These are phyloP conservation scores for Chaenogobius annularis DNA, from an alignment of 2,113 vertebrate genomes.

Conservation along the genomic window DNA sequence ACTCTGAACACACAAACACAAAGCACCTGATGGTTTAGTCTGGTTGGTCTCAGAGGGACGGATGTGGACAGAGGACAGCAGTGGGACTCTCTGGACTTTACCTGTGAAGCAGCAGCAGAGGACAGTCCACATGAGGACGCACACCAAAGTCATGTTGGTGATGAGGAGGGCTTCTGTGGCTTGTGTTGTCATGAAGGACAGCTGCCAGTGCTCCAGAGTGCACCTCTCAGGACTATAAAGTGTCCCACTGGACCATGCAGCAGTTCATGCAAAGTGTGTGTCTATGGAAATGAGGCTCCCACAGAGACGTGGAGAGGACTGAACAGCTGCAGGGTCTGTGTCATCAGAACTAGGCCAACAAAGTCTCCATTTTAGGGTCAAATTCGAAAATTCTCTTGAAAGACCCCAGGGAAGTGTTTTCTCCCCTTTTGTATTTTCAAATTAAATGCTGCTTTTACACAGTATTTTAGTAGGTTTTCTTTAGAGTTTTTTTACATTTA, in stretches of 20 bases:
- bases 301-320: not conserved
- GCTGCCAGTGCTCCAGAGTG: not conserved
- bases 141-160: conserved; percentile 1
- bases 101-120: not conserved
- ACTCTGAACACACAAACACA: conserved; percentile 2
- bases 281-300: not conserved
- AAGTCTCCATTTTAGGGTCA: not conserved
- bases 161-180: not conserved
- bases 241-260: not conserved
- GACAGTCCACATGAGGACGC: not conserved
- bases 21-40: conserved; percentile 3
- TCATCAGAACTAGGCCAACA: not conserved
- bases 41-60: conserved; percentile 1
- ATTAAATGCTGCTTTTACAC: not conserved
- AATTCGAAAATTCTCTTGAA: not conserved
- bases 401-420: not conserved
- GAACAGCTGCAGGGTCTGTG: not conserved
- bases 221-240: not conserved
- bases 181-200: not conserved
- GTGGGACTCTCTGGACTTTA: not conserved
- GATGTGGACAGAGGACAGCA: conserved; percentile 1
- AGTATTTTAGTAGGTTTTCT: too few species aligned
- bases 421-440: not conserved
- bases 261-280: not conserved
- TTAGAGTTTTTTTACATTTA: too few species aligned